A percentile compares a stretch with the other conserved stretches of the same genome.
Evolutionary conservation across 2,113 vertebrate genomes (phyloP).

Genomic region (Notarius quadriscutis): DNA sequence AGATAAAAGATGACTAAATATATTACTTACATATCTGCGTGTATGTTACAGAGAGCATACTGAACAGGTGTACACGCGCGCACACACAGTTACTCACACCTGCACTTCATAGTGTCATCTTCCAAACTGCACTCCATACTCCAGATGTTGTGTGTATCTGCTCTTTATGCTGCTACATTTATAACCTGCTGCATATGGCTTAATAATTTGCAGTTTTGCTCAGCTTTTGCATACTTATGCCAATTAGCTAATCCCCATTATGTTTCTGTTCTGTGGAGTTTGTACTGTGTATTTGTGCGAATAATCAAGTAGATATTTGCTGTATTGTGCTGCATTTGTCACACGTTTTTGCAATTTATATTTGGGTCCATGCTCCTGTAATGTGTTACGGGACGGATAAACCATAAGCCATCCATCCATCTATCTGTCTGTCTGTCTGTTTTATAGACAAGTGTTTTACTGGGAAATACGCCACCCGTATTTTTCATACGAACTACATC

Average conservation of each 20-base stretch:
- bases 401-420: no score
- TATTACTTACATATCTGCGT: not conserved
- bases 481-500: no score
- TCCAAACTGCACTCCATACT: not conserved
- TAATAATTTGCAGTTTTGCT: not conserved
- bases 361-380: not conserved
- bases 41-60: not conserved
- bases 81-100: not conserved
- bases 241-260: not conserved
- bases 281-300: not conserved
- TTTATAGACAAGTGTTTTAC: no score
- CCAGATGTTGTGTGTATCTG: constrained; percentile 15
- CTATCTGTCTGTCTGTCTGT: no score
- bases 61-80: not conserved
- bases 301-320: not conserved
- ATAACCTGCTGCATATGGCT: not conserved
- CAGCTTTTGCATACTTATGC: not conserved
- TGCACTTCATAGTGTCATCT: not conserved
- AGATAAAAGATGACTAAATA: not conserved
- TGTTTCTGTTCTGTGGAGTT: not conserved
- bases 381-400: not conserved
- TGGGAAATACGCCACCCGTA: no score
- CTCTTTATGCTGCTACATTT: not conserved
- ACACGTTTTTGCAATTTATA: not conserved
- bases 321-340: not conserved